Evolutionary conservation across 2,113 vertebrate species (phyloP).

Genomic region (Vanacampus margaritifer): DNA sequence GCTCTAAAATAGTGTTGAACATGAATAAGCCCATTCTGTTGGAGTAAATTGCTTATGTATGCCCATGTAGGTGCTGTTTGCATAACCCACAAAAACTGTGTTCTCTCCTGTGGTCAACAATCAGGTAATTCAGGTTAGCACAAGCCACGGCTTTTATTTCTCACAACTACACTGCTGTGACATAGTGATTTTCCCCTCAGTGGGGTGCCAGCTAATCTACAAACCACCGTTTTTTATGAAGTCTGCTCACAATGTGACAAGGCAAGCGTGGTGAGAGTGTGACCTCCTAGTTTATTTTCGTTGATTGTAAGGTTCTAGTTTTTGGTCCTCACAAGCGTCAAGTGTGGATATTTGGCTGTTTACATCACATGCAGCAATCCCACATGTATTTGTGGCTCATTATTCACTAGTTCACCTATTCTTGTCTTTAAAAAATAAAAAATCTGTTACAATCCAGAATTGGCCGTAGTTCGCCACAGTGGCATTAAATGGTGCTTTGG

Average conservation of each 20-base stretch:
- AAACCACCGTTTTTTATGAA: slow-evolving; percentile 7
- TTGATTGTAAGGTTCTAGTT: too few relatives aligned
- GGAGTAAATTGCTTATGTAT: slow-evolving; percentile 12
- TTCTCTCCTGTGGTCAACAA: background rate
- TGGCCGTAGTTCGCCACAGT: too few relatives aligned
- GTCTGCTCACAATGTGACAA: background rate
- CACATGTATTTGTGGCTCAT: too few relatives aligned
- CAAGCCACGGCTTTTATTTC: slow-evolving; percentile 17
- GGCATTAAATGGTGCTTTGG: too few relatives aligned
- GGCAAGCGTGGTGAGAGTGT: too few relatives aligned
- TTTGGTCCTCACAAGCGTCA: too few relatives aligned
- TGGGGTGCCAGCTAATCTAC: slow-evolving; percentile 14
- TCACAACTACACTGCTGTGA: slow-evolving; percentile 16
- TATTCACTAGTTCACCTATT: too few relatives aligned
- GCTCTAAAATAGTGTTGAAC: background rate
- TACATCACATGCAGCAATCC: too few relatives aligned
- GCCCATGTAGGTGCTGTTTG: slow-evolving; percentile 42
- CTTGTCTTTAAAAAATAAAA: too few relatives aligned
- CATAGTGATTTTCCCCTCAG: slow-evolving; percentile 40
- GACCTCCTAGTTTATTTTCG: too few relatives aligned
- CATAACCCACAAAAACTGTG: slow-evolving; percentile 3
- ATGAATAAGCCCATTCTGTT: background rate
- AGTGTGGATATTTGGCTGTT: too few relatives aligned
- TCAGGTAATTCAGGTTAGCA: slow-evolving; percentile 13
- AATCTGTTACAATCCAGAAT: too few relatives aligned